A percentile compares a stretch with the other conserved stretches of the same genome.
These are phyloP conservation scores for Ptilodon capucinus DNA, from an alignment of 2,888 invertebrate species.

Conservation along the genomic window DNA sequence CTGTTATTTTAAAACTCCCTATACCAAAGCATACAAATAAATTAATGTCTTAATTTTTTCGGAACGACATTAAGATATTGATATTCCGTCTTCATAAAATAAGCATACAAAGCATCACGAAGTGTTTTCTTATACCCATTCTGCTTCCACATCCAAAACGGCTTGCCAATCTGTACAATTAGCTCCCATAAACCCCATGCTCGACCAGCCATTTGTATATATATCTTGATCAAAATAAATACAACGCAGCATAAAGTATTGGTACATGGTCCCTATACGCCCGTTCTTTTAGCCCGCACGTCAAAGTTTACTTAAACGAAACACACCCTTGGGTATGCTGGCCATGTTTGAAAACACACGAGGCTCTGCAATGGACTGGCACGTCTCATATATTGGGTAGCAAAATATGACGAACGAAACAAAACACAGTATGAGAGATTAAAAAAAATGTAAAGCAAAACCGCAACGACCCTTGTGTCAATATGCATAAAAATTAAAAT, in stretches of 20 bases:
- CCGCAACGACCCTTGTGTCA: too few relatives aligned
- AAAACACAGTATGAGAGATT: not conserved
- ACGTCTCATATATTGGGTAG: not conserved
- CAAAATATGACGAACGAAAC: not conserved
- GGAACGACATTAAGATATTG: too few relatives aligned
- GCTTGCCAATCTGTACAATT: too few relatives aligned
- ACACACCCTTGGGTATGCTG: conserved; percentile 30
- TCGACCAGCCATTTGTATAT: not conserved
- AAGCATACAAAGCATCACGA: too few relatives aligned
- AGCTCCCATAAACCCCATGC: not conserved
- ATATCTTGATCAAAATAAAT: not conserved
- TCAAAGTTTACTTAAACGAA: conserved; percentile 39
- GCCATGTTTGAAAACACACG: conserved; percentile 3
- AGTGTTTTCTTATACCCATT: too few relatives aligned
- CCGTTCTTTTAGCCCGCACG: conserved; percentile 31
- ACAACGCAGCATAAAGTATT: conserved; percentile 6
- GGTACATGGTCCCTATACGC: conserved; percentile 21
- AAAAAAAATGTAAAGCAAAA: not conserved
- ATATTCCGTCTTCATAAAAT: too few relatives aligned
- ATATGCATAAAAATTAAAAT: too few relatives aligned
- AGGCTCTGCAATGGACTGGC: not conserved
- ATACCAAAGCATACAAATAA: too few relatives aligned
- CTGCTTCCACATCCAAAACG: too few relatives aligned
- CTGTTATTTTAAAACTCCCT: too few relatives aligned
- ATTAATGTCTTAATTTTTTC: too few relatives aligned